phyloP scores from a whole-genome alignment of 2,113 vertebrate species.

The Panthera tigris region DNA sequence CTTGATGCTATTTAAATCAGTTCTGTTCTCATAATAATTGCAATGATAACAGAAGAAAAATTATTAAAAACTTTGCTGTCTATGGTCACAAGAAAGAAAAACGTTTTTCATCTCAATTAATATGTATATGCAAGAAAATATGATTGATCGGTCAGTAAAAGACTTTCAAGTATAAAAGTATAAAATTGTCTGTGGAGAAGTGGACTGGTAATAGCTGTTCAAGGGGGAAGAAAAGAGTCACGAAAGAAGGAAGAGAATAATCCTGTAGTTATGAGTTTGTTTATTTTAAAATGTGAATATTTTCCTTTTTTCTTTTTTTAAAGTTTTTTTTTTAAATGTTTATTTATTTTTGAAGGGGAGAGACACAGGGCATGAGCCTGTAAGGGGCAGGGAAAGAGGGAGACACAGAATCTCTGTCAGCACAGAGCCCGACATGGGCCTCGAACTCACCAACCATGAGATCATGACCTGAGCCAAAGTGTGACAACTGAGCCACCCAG shows the following conservation, averaged over 20 bases:
- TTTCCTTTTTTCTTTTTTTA: background rate
- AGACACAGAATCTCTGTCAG: no score
- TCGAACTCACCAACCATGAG: no score
- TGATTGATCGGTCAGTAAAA: background rate
- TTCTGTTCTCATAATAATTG: background rate
- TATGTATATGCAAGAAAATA: background rate
- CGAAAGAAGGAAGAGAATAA: background rate
- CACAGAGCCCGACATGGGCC: no score
- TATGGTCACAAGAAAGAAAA: constrained; percentile 1
- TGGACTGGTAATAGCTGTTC: background rate
- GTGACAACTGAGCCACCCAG: no score
- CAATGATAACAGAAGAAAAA: constrained; percentile 4
- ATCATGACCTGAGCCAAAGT: no score
- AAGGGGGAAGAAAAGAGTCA: background rate
- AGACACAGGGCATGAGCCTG: no score
- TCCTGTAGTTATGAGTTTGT: background rate
- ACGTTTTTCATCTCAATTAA: background rate
- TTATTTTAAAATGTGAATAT: constrained; percentile 30
- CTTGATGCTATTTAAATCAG: background rate
- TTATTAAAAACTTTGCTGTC: background rate
- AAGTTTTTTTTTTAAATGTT: no score
- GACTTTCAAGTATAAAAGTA: constrained; percentile 14
- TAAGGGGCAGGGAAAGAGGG: no score
- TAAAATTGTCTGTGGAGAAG: background rate
- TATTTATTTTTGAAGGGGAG: no score